These are phyloP conservation scores for Ceratina japonica DNA, from an alignment of 1,140 invertebrate species.

Conservation along the genomic window DNA sequence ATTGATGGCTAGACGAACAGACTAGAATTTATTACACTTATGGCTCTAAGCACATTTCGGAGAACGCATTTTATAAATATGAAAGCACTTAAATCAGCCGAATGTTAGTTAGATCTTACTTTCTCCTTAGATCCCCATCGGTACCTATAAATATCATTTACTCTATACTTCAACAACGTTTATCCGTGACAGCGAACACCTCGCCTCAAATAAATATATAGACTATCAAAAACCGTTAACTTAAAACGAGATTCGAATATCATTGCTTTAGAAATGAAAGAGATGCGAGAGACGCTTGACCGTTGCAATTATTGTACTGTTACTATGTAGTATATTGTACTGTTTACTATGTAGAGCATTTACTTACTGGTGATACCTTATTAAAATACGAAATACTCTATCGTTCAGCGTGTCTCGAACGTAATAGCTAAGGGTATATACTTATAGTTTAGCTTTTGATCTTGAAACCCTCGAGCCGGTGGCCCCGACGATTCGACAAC, in stretches of 20 bases:
- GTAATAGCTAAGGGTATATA: constrained; percentile 18
- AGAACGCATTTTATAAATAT: neutral
- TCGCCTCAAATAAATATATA: constrained; percentile 31
- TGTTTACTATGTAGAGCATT: constrained; percentile 29
- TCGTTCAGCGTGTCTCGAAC: constrained; percentile 9
- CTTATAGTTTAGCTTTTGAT: constrained; percentile 14
- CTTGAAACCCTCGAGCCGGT: constrained; percentile 19
- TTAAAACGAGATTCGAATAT: constrained; percentile 11
- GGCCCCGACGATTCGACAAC: constrained; percentile 2
- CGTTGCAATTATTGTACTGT: constrained; percentile 49
- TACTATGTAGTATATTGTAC: neutral
- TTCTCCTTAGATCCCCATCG: too few species aligned
- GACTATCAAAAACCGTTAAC: constrained; percentile 5
- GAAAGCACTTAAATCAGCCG: constrained; percentile 2
- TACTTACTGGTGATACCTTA: constrained; percentile 34
- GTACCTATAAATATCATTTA: constrained; percentile 28
- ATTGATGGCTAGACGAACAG: constrained; percentile 64
- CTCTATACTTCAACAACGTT: constrained; percentile 34
- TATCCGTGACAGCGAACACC: neutral
- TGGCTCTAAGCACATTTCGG: constrained; percentile 9
- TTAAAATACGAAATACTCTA: constrained; percentile 46
- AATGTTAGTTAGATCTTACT: neutral
- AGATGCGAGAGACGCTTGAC: too few species aligned
- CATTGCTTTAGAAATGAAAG: too few species aligned
- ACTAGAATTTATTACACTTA: constrained; percentile 65